These are phyloP conservation scores for Sphecodes monilicornis DNA, from an alignment of 2,888 invertebrate species.

Conservation along the genomic window DNA sequence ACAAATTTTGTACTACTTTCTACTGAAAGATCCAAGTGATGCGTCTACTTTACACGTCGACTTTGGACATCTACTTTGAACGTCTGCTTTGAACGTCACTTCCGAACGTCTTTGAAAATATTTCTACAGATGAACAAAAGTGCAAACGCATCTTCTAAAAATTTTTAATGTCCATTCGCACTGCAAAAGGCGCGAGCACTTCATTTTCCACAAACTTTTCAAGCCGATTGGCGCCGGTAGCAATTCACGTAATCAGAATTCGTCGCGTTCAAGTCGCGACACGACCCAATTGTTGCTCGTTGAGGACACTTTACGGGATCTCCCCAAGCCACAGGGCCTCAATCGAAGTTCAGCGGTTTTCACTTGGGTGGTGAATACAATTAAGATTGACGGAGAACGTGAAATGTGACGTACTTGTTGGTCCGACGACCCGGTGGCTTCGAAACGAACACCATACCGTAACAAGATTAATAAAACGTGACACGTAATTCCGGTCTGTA, in stretches of 20 bases:
- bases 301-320: constrained; percentile 63
- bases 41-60: too few relatives aligned
- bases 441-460: constrained; percentile 53
- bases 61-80: too few relatives aligned
- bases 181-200: neutral
- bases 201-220: constrained; percentile 2
- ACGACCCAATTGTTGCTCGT: constrained; percentile 66
- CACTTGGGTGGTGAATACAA: constrained; percentile 68
- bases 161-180: neutral
- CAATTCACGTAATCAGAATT: constrained; percentile 62
- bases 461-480: constrained; percentile 70
- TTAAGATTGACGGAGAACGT: constrained; percentile 72
- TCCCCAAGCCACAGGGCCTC: constrained; percentile 35
- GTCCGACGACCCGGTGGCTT: constrained; percentile 62
- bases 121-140: neutral
- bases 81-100: too few relatives aligned
- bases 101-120: too few relatives aligned
- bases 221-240: constrained; percentile 4
- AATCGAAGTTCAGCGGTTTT: constrained; percentile 61
- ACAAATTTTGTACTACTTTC: too few relatives aligned
- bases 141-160: too few relatives aligned
- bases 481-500: constrained; percentile 66
- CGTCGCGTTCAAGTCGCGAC: constrained; percentile 51
- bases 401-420: constrained; percentile 65
- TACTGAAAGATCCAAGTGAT: too few relatives aligned